Conservation (phyloP, 2,797 vertebrate genomes). For the Sebastes flavidus region DNA sequence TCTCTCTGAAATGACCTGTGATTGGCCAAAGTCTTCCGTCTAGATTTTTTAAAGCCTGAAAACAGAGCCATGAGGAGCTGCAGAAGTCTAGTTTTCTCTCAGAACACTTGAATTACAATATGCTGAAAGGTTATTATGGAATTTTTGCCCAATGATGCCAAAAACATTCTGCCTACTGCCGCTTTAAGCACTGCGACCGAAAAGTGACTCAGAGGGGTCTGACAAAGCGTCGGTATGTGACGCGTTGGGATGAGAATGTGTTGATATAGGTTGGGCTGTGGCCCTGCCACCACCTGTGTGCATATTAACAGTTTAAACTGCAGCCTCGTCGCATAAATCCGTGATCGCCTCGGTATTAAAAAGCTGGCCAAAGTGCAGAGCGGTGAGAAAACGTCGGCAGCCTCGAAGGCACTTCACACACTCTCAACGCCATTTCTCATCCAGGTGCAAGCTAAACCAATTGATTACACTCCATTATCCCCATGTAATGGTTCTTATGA, state of each 20-base stretch:
- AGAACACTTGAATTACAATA: no score
- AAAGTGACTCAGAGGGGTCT: background rate
- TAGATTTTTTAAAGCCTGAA: no score
- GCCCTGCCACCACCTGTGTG: background rate
- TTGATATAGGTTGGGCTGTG: background rate
- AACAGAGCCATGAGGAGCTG: no score
- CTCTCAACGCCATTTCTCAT: conserved; percentile 43
- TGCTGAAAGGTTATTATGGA: no score
- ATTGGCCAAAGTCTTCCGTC: no score
- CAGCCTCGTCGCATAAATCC: background rate
- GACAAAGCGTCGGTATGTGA: background rate
- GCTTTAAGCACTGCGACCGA: accelerated
- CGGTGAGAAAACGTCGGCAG: background rate
- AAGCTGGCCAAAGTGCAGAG: background rate
- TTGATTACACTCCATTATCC: conserved; percentile 55
- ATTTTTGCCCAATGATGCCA: accelerated
- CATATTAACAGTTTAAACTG: conserved; percentile 12
- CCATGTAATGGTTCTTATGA: conserved; percentile 41
- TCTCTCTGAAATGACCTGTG: no score
- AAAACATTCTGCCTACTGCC: no score
- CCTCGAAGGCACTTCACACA: conserved; percentile 26
- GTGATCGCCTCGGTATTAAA: background rate
- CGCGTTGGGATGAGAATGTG: no score
- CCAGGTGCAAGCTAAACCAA: conserved; percentile 43
- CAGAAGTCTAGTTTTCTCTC: no score